These are phyloP conservation scores for Brachionus asplanchnoidis DNA, from an alignment of 1,140 invertebrate genomes.

Conservation along the genomic window DNA sequence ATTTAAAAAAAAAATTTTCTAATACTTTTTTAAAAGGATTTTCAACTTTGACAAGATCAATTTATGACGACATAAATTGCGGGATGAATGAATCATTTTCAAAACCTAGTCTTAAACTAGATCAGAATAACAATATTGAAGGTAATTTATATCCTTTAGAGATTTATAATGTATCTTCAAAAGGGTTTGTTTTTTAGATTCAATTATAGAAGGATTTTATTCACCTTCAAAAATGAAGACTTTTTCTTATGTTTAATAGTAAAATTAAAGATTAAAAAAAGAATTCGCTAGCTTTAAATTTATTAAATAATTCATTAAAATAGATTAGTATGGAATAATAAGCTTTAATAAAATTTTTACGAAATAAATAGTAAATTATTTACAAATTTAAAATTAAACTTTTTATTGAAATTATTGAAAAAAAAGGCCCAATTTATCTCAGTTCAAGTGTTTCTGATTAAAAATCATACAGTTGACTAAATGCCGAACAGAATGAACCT, in stretches of 20 bases:
- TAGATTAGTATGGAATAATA: not conserved
- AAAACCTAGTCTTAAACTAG: not conserved
- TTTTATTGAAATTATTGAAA: not conserved
- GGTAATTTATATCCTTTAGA: not conserved
- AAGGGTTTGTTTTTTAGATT: not conserved
- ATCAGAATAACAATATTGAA: not conserved
- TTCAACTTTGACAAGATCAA: not conserved
- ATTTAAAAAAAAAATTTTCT: not conserved
- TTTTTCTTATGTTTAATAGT: not conserved
- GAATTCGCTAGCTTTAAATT: not conserved
- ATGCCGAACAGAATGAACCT: not conserved
- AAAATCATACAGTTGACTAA: not conserved
- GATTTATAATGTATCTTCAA: not conserved
- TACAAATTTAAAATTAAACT: not conserved
- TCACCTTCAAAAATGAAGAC: not conserved
- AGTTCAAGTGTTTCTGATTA: not conserved
- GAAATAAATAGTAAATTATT: not conserved
- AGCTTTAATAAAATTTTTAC: not conserved
- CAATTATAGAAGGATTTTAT: not conserved
- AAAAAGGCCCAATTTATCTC: not conserved
- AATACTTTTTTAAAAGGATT: not conserved
- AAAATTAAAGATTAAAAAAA: not conserved
- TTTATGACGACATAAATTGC: not conserved
- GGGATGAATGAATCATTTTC: not conserved
- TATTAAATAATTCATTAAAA: not conserved